A percentile compares a stretch with the other conserved stretches of the same genome.
Conservation (phyloP, 1,140 invertebrate species). For the Eumaeus atala region DNA sequence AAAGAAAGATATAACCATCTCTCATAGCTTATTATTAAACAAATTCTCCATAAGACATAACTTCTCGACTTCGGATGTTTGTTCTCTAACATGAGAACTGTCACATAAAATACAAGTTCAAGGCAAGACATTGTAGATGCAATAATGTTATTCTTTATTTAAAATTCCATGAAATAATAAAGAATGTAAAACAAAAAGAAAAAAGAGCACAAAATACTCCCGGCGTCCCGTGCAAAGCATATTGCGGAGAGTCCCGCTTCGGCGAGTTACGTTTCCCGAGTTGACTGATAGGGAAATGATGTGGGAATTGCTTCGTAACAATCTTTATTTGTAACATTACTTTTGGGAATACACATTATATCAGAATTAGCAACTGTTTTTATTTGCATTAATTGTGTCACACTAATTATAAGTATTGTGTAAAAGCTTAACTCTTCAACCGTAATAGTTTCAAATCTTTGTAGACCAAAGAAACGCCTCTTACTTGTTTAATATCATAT, state of each 20-base stretch:
- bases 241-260: constrained; percentile 28
- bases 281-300: constrained; percentile 14
- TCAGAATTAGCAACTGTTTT: not conserved
- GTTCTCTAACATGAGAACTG: no score
- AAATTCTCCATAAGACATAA: no score
- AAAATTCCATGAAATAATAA: constrained; percentile 24
- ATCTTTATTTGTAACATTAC: constrained; percentile 10
- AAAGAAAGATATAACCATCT: no score
- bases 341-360: constrained; percentile 3
- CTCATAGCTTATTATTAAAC: no score
- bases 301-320: constrained; percentile 9
- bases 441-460: no score
- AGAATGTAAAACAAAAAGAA: constrained; percentile 36
- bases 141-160: constrained; percentile 20
- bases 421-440: no score
- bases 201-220: constrained; percentile 38
- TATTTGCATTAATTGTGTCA: not conserved
- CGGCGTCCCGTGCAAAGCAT: constrained; percentile 32
- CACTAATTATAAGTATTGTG: no score
- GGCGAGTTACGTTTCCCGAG: constrained; percentile 6
- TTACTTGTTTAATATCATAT: no score
- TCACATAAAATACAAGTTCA: no score
- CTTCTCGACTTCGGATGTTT: no score
- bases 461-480: no score
- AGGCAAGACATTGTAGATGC: not conserved